phyloP scores from a whole-genome alignment of 2,113 vertebrate genomes.

The Uria lomvia region DNA sequence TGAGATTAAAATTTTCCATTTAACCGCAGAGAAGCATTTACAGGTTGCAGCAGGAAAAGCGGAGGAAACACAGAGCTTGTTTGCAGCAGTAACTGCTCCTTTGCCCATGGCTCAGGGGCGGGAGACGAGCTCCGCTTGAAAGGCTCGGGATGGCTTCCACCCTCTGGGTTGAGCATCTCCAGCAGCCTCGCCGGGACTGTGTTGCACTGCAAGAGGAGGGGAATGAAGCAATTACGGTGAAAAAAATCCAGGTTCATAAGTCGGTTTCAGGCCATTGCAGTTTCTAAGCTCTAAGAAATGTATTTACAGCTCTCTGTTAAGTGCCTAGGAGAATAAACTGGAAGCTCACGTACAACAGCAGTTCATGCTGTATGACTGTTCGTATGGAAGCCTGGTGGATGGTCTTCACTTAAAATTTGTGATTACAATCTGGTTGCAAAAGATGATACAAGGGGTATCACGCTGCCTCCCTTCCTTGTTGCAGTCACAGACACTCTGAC shows the following conservation, averaged over 20 bases:
- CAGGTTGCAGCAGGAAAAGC: background rate
- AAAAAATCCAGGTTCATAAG: background rate
- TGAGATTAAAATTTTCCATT: background rate
- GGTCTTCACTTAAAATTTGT: background rate
- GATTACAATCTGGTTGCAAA: background rate
- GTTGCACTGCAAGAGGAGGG: background rate
- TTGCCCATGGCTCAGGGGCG: background rate
- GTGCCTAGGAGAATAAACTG: background rate
- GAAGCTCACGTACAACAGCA: accelerated
- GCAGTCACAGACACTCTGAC: background rate
- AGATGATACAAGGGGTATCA: background rate
- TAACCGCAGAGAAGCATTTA: background rate
- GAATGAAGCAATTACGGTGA: background rate
- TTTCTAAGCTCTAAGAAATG: background rate
- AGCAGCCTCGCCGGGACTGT: accelerated
- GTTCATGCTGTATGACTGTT: background rate
- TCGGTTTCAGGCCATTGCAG: background rate
- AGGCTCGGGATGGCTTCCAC: background rate
- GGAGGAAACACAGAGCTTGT: background rate
- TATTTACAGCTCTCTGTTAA: background rate
- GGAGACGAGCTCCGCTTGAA: background rate
- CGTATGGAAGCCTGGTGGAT: background rate
- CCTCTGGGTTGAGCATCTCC: background rate
- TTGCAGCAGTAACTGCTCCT: background rate
- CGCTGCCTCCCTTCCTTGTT: background rate